These are phyloP conservation scores for Mesochorus sp. DNA, from an alignment of 2,888 invertebrate genomes.

Conservation along the genomic window DNA sequence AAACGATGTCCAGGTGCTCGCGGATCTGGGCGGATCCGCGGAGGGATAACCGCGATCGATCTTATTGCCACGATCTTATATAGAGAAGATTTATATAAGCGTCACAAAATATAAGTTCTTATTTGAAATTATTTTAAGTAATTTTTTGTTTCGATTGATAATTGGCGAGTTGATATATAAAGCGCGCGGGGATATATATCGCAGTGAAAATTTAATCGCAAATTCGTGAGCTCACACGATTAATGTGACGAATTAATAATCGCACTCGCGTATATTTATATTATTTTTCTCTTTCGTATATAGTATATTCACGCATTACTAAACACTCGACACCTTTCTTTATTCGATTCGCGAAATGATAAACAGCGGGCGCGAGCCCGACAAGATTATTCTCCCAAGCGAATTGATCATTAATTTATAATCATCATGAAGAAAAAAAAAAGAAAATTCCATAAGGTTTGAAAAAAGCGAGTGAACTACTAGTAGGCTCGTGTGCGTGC, in stretches of 20 bases:
- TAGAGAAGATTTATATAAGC: background rate
- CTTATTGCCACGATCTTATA: constrained; percentile 61
- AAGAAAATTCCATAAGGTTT: constrained; percentile 28
- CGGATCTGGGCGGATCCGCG: constrained; percentile 26
- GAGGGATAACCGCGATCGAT: constrained; percentile 71
- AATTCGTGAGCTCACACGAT: too few relatives aligned
- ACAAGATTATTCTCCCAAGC: constrained; percentile 46
- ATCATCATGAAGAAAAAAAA: constrained; percentile 37
- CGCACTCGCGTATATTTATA: too few relatives aligned
- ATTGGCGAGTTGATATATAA: too few relatives aligned
- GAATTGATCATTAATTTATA: constrained; percentile 57
- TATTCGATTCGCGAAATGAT: constrained; percentile 39
- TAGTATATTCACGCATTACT: background rate
- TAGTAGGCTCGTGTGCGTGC: background rate
- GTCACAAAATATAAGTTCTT: too few relatives aligned
- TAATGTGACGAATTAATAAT: constrained; percentile 45
- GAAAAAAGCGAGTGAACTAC: background rate
- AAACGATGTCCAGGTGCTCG: constrained; percentile 17
- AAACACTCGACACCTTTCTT: constrained; percentile 33
- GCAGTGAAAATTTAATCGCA: too few relatives aligned
- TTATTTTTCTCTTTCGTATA: background rate
- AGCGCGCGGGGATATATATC: too few relatives aligned
- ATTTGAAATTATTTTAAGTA: too few relatives aligned
- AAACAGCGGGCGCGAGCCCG: constrained; percentile 47
- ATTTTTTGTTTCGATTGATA: too few relatives aligned